Evolutionary conservation across 2,113 vertebrate species (phyloP).

Genomic region (Oxyura jamaicensis): DNA sequence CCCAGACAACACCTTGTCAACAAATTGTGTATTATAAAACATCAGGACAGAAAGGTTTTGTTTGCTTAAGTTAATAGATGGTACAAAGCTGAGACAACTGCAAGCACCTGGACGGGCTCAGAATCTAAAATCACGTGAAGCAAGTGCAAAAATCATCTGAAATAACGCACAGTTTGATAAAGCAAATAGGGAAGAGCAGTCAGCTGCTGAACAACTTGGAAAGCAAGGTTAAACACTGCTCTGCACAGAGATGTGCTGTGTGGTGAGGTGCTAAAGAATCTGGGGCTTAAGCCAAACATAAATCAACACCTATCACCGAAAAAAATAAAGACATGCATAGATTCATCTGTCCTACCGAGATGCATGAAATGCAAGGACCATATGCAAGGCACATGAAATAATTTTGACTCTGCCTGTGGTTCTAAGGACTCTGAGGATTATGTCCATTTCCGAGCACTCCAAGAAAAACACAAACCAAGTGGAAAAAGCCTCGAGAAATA

Average conservation of each 20-base stretch:
- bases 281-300: background rate
- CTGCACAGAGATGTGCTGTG: background rate
- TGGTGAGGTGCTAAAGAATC: background rate
- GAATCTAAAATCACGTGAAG: background rate
- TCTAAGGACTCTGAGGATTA: background rate
- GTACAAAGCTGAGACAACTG: background rate
- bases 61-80: background rate
- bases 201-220: background rate
- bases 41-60: background rate
- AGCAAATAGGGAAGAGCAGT: background rate
- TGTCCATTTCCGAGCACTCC: background rate
- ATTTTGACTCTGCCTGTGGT: background rate
- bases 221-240: background rate
- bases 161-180: background rate
- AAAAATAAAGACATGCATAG: background rate
- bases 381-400: background rate
- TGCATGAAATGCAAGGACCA: background rate
- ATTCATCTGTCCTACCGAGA: background rate
- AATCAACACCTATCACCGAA: accelerated
- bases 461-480: background rate
- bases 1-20: background rate
- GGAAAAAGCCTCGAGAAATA: background rate
- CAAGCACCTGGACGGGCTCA: background rate
- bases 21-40: background rate
- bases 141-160: background rate